Percentiles rank a stretch among this genome's conserved stretches.
Conservation (phyloP, 2,888 invertebrate species). For the Atethmia centrago region DNA sequence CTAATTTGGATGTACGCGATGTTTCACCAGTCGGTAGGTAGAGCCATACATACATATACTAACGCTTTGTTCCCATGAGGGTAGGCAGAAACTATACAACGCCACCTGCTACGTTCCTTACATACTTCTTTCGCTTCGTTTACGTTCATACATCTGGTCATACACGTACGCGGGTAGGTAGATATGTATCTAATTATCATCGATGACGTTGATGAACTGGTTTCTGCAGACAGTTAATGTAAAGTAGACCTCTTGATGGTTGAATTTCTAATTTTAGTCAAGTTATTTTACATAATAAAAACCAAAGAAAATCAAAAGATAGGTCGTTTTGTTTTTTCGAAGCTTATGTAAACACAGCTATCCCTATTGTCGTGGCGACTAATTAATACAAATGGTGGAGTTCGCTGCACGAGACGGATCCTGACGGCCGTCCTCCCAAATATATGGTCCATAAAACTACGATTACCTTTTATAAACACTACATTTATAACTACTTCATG, state of each 20-base stretch:
- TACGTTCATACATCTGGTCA: no score
- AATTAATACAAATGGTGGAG: constrained; percentile 84
- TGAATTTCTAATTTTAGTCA: background rate
- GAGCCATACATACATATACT: no score
- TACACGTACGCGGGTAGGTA: no score
- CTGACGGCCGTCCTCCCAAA: constrained; percentile 76
- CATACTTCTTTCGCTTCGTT: no score
- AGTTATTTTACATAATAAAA: constrained; percentile 4
- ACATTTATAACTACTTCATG: constrained; percentile 90
- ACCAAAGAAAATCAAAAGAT: constrained; percentile 17
- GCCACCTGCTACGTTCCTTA: no score
- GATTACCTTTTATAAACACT: constrained; percentile 90
- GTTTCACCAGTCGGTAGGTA: constrained; percentile 10
- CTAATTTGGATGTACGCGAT: constrained; percentile 58
- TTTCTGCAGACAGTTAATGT: background rate
- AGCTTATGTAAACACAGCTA: constrained; percentile 67
- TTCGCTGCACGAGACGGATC: constrained; percentile 62
- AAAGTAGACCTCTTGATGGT: background rate
- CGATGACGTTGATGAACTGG: background rate
- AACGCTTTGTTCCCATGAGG: no score
- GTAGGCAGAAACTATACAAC: no score
- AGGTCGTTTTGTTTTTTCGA: constrained; percentile 21
- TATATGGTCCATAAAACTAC: constrained; percentile 88
- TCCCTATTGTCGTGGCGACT: constrained; percentile 70
- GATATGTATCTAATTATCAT: background rate